Conservation (phyloP, 2,113 vertebrate genomes). For the Columba janthina region DNA sequence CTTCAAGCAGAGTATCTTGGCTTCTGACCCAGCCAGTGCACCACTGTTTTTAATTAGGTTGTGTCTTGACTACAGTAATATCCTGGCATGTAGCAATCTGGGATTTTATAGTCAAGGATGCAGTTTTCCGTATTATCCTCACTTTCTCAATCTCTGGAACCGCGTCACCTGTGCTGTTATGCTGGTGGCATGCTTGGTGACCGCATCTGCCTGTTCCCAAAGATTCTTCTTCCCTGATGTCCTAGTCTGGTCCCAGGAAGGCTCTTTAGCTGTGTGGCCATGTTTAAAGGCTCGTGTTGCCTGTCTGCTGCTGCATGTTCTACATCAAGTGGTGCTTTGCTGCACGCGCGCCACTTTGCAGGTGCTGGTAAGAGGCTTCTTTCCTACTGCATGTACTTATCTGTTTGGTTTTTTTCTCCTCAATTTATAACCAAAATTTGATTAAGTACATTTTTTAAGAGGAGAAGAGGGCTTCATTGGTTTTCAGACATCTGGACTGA, state of each 20-base stretch:
- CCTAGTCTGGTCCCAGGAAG: background rate
- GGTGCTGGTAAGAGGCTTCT: background rate
- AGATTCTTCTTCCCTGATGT: background rate
- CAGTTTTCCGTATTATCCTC: background rate
- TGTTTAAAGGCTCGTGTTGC: background rate
- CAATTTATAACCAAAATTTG: background rate
- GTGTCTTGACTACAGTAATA: background rate
- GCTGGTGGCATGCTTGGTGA: background rate
- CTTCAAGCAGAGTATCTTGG: slow-evolving; percentile 27
- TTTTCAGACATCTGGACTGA: background rate
- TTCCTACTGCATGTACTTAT: background rate
- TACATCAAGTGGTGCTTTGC: background rate
- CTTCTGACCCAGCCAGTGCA: slow-evolving; percentile 36
- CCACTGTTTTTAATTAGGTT: slow-evolving; percentile 29
- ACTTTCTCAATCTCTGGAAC: background rate
- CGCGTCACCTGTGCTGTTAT: background rate
- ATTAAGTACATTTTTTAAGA: background rate
- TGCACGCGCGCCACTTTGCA: rapidly evolving
- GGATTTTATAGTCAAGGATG: background rate
- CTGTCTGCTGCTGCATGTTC: background rate
- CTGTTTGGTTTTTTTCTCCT: background rate
- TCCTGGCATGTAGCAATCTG: background rate
- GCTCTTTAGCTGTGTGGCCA: background rate
- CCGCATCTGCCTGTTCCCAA: background rate
- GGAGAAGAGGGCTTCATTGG: background rate